A percentile compares a stretch with the other conserved stretches of the same genome.
Evolutionary conservation across 2,888 invertebrate species (phyloP).

Genomic region (Drosophila atripex): DNA sequence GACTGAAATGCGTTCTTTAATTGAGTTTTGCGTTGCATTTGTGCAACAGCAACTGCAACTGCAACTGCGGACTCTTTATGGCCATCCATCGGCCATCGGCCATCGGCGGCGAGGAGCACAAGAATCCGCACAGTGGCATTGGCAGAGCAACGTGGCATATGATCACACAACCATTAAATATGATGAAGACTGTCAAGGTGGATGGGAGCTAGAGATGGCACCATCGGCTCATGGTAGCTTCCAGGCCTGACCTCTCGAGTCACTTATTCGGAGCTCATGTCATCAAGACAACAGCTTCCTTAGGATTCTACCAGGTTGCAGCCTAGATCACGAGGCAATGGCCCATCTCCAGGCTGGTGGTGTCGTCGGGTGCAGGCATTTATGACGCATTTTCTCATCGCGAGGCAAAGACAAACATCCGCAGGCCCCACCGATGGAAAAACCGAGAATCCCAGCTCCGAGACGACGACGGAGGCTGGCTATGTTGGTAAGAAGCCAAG

Average conservation of each 20-base stretch:
- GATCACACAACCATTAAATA: constrained; percentile 80
- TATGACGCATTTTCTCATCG: constrained; percentile 81
- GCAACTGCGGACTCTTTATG: constrained; percentile 71
- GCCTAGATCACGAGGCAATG: neutral
- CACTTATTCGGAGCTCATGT: neutral
- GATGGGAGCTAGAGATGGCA: constrained; percentile 22
- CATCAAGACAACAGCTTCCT: too few species aligned
- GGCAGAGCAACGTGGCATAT: constrained; percentile 70
- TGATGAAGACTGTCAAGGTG: constrained; percentile 74
- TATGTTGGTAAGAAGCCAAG: constrained; percentile 3
- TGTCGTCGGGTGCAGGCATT: constrained; percentile 79
- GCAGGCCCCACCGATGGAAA: constrained; percentile 51
- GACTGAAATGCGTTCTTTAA: constrained; percentile 77
- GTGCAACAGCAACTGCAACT: constrained; percentile 66
- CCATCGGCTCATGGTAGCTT: constrained; percentile 13
- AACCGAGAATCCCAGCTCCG: constrained; percentile 20
- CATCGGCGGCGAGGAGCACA: constrained; percentile 23
- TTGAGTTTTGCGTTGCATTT: constrained; percentile 76
- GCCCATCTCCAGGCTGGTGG: constrained; percentile 22
- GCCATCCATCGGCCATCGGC: constrained; percentile 69
- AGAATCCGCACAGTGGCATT: constrained; percentile 19
- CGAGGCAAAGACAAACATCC: constrained; percentile 65
- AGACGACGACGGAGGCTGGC: neutral
- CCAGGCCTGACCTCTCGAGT: neutral
- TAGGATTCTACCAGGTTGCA: too few species aligned